Percentiles rank a stretch among this genome's conserved stretches.
phyloP scores from a whole-genome alignment of 2,797 vertebrate genomes.

The Cryptoprocta ferox region DNA sequence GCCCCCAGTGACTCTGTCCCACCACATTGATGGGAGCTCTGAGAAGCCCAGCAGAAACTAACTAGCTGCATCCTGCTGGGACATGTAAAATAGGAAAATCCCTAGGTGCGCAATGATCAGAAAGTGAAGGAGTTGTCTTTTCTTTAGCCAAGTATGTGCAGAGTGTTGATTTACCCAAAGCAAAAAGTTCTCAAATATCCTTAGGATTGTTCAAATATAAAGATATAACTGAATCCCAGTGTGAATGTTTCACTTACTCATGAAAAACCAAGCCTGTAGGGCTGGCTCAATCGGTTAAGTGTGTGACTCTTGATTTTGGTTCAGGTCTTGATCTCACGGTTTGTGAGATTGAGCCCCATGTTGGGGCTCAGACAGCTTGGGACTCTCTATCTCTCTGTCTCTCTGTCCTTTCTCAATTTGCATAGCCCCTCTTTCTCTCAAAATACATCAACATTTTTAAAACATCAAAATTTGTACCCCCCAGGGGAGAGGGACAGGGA shows the following conservation, averaged over 20 bases:
- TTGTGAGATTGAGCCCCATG: no score
- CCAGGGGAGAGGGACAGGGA: background rate
- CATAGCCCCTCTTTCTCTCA: no score
- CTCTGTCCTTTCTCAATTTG: no score
- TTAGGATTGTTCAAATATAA: background rate
- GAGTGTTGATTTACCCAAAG: background rate
- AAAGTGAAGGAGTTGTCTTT: background rate
- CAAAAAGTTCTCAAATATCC: background rate
- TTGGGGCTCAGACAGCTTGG: no score
- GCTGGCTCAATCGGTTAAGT: no score
- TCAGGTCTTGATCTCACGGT: no score
- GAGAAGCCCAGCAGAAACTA: background rate
- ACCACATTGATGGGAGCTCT: background rate
- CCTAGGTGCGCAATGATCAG: background rate
- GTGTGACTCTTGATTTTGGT: no score
- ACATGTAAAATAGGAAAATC: background rate
- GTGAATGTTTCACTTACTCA: background rate
- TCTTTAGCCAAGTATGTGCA: background rate
- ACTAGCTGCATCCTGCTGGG: background rate
- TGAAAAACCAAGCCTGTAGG: background rate
- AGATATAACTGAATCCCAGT: background rate
- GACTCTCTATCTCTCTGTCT: no score
- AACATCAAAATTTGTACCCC: background rate
- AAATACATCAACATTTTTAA: background rate
- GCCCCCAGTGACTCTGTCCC: background rate